Evolutionary conservation across 2,797 vertebrate species (phyloP).

Genomic region (Rallus crepitans): DNA sequence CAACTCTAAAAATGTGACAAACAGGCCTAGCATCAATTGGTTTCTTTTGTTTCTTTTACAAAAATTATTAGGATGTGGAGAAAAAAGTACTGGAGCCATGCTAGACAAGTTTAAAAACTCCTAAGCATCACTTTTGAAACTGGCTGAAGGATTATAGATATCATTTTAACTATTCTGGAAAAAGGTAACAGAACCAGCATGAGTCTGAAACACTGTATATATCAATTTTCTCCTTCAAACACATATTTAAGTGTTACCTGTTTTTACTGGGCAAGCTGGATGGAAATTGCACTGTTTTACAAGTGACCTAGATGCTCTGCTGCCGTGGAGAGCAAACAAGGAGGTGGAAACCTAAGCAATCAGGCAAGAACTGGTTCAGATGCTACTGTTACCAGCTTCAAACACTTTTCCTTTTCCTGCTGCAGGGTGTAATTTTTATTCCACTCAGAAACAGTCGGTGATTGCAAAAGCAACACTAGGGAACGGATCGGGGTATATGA

Average conservation of each 20-base stretch:
- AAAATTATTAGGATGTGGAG: background rate
- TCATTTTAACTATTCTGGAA: background rate
- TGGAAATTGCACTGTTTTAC: background rate
- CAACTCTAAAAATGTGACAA: background rate
- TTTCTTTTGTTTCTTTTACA: background rate
- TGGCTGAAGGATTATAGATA: background rate
- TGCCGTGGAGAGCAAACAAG: background rate
- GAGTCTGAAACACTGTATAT: background rate
- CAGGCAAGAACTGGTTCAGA: background rate
- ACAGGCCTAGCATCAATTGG: accelerated
- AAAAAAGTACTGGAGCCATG: background rate
- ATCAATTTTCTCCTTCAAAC: background rate
- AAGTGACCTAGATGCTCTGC: background rate
- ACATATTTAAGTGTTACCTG: background rate
- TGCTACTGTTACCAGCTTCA: background rate
- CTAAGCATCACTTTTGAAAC: background rate
- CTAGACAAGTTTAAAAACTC: background rate
- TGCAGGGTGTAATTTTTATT: background rate
- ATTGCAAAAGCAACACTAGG: background rate
- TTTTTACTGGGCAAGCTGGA: background rate
- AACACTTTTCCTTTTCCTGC: background rate
- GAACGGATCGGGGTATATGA: background rate
- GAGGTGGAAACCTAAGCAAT: background rate
- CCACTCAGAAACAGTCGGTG: background rate
- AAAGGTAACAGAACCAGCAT: background rate